Evolutionary conservation across 2,797 vertebrate genomes (phyloP).

Genomic region (Thalassophryne amazonica): DNA sequence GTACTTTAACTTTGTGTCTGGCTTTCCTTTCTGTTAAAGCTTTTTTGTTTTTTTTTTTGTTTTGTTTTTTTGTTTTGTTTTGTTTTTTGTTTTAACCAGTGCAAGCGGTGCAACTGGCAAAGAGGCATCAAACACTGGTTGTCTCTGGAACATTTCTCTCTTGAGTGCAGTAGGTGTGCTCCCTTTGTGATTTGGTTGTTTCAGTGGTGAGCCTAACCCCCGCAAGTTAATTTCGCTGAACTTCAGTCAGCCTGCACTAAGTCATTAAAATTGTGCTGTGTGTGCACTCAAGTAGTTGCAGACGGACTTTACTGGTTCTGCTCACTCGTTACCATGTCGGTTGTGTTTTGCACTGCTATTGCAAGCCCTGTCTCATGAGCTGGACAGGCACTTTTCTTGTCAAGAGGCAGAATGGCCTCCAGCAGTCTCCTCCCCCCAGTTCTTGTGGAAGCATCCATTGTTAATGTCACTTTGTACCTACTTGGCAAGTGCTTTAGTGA

Average conservation of each 20-base stretch:
- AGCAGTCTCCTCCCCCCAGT: no score
- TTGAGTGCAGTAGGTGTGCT: conserved; percentile 13
- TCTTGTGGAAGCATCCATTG: no score
- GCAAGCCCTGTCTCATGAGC: conserved; percentile 80
- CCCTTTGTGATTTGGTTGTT: conserved; percentile 1
- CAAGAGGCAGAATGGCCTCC: conserved; percentile 20
- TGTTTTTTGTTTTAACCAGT: no score
- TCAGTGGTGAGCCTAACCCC: conserved; percentile 35
- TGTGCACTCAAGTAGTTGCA: conserved; percentile 28
- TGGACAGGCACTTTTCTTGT: conserved; percentile 72
- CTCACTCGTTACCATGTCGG: conserved; percentile 19
- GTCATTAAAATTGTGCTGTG: conserved; percentile 25
- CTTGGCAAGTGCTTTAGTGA: conserved; percentile 7
- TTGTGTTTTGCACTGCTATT: conserved; percentile 57
- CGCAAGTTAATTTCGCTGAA: conserved; percentile 37
- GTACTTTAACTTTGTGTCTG: conserved; percentile 32
- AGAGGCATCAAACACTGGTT: no score
- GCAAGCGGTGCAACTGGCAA: no score
- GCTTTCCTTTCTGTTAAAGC: conserved; percentile 24
- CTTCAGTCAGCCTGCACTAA: conserved; percentile 77
- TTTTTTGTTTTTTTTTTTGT: no score
- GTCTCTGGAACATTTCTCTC: conserved; percentile 12
- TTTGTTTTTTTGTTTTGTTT: no score
- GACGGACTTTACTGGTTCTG: conserved; percentile 28
- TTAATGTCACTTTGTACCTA: conserved; percentile 7